These are phyloP conservation scores for Phrynosoma blainvillii DNA, from an alignment of 2,113 vertebrate genomes.

Conservation along the genomic window DNA sequence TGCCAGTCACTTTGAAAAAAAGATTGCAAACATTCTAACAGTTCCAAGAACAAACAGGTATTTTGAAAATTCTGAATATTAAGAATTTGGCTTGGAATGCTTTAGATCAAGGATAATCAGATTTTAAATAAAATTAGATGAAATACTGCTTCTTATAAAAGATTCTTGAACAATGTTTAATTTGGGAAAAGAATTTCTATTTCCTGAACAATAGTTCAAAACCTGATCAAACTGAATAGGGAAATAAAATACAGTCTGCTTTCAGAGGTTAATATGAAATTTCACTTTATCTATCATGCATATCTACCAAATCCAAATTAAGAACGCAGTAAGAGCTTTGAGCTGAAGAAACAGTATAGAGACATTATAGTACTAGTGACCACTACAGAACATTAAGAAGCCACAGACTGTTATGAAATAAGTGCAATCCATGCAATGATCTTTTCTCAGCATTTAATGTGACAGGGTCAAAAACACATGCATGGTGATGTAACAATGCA, in stretches of 20 bases:
- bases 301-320: background rate
- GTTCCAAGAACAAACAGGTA: background rate
- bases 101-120: slow-evolving; percentile 28
- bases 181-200: background rate
- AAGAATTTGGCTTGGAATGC: slow-evolving; percentile 11
- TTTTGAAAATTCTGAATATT: slow-evolving; percentile 8
- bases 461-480: slow-evolving; percentile 64
- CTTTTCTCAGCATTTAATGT: slow-evolving; percentile 69
- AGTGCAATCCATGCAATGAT: slow-evolving; percentile 76
- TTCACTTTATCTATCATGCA: slow-evolving; percentile 34
- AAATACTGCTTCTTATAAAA: background rate
- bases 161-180: background rate
- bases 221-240: no score
- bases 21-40: slow-evolving; percentile 5
- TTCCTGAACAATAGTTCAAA: background rate
- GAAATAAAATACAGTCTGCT: background rate
- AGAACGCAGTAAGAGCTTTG: slow-evolving; percentile 26
- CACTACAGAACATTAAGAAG: slow-evolving; percentile 49
- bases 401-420: slow-evolving; percentile 55
- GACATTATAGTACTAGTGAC: slow-evolving; percentile 40
- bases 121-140: slow-evolving; percentile 9
- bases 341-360: slow-evolving; percentile 41
- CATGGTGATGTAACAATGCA: slow-evolving; percentile 69
- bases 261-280: background rate
- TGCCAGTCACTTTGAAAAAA: background rate